These are phyloP conservation scores for Oppia nitens DNA, from an alignment of 1,140 invertebrate species.

Conservation along the genomic window DNA sequence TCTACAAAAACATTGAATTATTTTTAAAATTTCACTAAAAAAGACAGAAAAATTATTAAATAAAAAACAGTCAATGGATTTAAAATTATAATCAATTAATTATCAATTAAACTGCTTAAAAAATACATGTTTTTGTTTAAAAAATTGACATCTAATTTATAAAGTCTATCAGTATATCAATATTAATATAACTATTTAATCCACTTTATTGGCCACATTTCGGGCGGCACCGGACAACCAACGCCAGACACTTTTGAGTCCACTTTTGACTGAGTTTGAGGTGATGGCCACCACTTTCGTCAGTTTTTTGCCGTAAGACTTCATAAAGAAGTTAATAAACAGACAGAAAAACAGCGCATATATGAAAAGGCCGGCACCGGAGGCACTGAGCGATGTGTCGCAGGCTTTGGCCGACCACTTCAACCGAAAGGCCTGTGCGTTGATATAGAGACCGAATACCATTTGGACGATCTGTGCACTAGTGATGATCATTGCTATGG, in stretches of 20 bases:
- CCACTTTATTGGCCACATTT: neutral
- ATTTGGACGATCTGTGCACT: conserved; percentile 80
- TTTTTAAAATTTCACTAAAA: no score
- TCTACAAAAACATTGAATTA: no score
- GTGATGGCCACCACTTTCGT: conserved; percentile 5
- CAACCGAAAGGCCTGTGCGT: conserved; percentile 38
- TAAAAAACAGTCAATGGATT: no score
- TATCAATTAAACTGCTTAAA: no score
- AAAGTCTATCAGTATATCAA: no score
- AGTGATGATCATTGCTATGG: conserved; percentile 81
- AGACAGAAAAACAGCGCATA: conserved; percentile 11
- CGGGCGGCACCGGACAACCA: neutral
- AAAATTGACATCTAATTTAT: no score
- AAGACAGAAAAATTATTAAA: no score
- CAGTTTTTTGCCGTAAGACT: conserved; percentile 6
- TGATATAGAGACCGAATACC: conserved; percentile 78
- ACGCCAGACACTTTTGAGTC: neutral
- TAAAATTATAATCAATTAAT: no score
- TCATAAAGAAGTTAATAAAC: conserved; percentile 12
- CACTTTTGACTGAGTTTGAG: neutral
- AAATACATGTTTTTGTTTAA: no score
- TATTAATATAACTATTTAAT: no score
- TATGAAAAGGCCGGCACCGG: conserved; percentile 9
- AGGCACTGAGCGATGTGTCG: conserved; percentile 5
- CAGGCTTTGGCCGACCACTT: neutral